Evolutionary conservation across 2,113 vertebrate genomes (phyloP), one percentile per base, ranked within the genome.

Genomic region (Ceuthmochares aereus): DNA sequence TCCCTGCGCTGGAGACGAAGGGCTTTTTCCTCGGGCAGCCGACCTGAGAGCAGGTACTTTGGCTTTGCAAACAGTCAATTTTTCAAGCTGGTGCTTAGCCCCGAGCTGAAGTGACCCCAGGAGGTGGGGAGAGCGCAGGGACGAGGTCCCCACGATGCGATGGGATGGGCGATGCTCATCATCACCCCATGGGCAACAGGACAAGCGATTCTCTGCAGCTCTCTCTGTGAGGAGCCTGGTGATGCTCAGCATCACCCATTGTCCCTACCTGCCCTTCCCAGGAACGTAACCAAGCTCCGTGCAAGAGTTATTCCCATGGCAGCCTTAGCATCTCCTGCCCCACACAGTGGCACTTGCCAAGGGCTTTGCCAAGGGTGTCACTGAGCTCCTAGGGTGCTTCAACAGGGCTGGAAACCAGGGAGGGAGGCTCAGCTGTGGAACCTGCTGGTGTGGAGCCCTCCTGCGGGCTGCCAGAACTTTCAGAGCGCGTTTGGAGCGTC

Each of bases 1-100:
- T 7, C 64, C 25, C 67, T 37, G 54, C 2, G 0, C 34, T 0
- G 51, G 47, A 23, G 47, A 4, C 36, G 4, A 30, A 11, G 37
- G 34, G 22, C 30, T 68, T 43, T 17, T 36, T 59, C 22, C 54
- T 16, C 5, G 16, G 45, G 68, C 30, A 91, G 66, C 60, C 23
- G 1, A 0, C 0, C 64, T 4, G 30, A 1, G 0, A 45, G 47
- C 43, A 9, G 11, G 23, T 10, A 37, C 52, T 20, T 32, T 1
- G 18, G 21, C 25, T 30, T 23, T 30, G 68, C 40, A 8, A 23
- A 29, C 36, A 36, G 47, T 5, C 4, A 23, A 54, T 36, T 25
- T 25, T 25, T 23, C 23, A 23, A 21, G 67, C 13, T 7, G 13
- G 30, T 56, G 37, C 81, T 64, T 18, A 69, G 34, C n/a, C 23